These are phyloP conservation scores for Acrocyrtus sp. DNA, from an alignment of 2,888 invertebrate genomes.

Conservation along the genomic window DNA sequence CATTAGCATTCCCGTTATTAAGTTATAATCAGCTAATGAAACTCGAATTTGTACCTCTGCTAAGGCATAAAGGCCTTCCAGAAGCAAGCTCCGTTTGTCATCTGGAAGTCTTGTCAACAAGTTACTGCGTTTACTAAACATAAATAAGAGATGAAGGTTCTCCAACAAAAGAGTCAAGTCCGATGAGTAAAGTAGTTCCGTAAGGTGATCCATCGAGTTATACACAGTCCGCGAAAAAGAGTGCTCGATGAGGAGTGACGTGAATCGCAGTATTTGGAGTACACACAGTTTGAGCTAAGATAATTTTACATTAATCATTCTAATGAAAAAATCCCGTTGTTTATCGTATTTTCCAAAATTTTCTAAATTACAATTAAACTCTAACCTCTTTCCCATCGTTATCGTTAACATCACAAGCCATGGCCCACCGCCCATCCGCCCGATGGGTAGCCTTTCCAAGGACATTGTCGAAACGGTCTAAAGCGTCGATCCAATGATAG, in stretches of 20 bases:
- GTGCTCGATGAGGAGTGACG: constrained; percentile 85
- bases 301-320: too few relatives aligned
- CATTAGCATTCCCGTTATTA: too few relatives aligned
- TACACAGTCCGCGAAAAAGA: constrained; percentile 87
- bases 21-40: constrained; percentile 6
- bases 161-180: constrained; percentile 86
- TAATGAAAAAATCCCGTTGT: neutral
- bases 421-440: constrained; percentile 75
- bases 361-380: too few relatives aligned
- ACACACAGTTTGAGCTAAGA: constrained; percentile 76
- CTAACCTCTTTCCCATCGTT: constrained; percentile 70
- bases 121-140: constrained; percentile 89
- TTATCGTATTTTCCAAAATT: neutral
- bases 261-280: constrained; percentile 81
- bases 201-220: constrained; percentile 87
- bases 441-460: constrained; percentile 78
- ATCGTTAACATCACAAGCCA: constrained; percentile 78
- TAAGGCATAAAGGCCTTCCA: constrained; percentile 78
- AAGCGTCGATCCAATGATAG: constrained; percentile 85
- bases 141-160: constrained; percentile 84
- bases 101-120: constrained; percentile 81
- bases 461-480: constrained; percentile 80
- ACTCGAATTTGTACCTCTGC: constrained; percentile 74
- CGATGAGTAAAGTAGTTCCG: constrained; percentile 79
- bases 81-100: constrained; percentile 77